Conservation (phyloP, 1,140 invertebrate genomes). For the Tetramorium parvispinum region DNA sequence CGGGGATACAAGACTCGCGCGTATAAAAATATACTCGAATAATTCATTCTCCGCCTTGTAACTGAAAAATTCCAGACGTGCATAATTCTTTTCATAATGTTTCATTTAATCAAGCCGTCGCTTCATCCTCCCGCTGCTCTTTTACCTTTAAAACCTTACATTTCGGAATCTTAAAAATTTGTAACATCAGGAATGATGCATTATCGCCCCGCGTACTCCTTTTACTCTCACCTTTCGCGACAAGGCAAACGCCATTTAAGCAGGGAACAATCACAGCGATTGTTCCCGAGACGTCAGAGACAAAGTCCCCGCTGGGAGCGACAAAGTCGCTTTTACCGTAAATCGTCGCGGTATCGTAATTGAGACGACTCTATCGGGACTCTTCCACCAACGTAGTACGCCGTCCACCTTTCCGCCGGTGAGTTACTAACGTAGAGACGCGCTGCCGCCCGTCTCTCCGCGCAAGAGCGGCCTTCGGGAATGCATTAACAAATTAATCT, state of each 20-base stretch:
- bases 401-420: slow-evolving; percentile 64
- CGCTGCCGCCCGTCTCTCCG: slow-evolving; percentile 24
- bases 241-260: background rate
- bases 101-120: background rate
- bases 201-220: background rate
- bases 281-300: background rate
- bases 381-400: slow-evolving; percentile 52
- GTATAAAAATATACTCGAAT: background rate
- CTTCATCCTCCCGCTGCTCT: background rate
- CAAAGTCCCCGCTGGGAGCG: slow-evolving; percentile 7
- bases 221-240: background rate
- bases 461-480: slow-evolving; percentile 42
- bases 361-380: slow-evolving; percentile 72
- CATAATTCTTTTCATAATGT: background rate
- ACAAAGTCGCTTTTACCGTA: slow-evolving; percentile 64
- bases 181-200: background rate
- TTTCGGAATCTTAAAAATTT: background rate
- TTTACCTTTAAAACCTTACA: background rate
- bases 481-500: slow-evolving; percentile 76
- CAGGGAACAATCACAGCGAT: background rate
- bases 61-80: background rate
- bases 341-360: slow-evolving; percentile 68
- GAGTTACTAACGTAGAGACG: slow-evolving; percentile 66
- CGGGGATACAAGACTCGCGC: background rate
- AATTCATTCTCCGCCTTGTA: background rate